Evolutionary conservation across 92 coral and sea anemone genomes (phyloP).

Genomic region (Zoanthus sociatus): DNA sequence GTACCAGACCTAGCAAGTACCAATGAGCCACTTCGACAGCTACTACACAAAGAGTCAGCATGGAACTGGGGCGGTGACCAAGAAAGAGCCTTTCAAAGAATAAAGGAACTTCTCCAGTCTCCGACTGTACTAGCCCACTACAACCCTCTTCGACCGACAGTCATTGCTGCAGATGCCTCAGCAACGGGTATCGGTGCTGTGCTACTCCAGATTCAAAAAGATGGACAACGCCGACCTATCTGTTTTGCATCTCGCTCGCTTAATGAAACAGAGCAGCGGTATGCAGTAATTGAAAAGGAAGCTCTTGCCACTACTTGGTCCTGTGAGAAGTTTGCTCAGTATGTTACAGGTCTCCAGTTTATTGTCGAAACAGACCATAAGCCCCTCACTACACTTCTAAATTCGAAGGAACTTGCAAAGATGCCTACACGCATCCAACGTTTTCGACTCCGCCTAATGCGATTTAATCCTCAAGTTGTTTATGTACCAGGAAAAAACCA

Average conservation of each 20-base stretch:
- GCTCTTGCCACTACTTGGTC: no score
- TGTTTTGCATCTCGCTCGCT: slow-evolving; percentile 3
- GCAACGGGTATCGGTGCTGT: slow-evolving; percentile 45
- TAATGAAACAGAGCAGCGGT: slow-evolving; percentile 15
- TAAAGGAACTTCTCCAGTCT: neutral
- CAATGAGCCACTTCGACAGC: neutral
- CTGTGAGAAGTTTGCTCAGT: slow-evolving; percentile 23
- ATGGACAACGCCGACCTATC: no score
- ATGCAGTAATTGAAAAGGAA: no score
- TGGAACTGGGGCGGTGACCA: neutral
- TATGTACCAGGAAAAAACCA: slow-evolving; percentile 58
- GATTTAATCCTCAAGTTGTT: slow-evolving; percentile 32
- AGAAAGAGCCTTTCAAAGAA: neutral
- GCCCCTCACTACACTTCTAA: slow-evolving; percentile 42
- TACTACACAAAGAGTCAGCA: neutral
- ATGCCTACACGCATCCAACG: slow-evolving; percentile 57
- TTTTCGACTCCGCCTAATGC: slow-evolving; percentile 54
- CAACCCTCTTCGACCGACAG: neutral
- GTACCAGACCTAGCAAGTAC: no score
- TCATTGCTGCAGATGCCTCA: no score
- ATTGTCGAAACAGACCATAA: slow-evolving; percentile 62
- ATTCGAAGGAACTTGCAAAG: slow-evolving; percentile 58
- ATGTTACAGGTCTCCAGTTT: slow-evolving; percentile 35
- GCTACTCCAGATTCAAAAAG: slow-evolving; percentile 43
- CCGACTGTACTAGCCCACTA: slow-evolving; percentile 50